phyloP scores from a whole-genome alignment of 2,797 vertebrate genomes.

The Eospalax fontanierii region DNA sequence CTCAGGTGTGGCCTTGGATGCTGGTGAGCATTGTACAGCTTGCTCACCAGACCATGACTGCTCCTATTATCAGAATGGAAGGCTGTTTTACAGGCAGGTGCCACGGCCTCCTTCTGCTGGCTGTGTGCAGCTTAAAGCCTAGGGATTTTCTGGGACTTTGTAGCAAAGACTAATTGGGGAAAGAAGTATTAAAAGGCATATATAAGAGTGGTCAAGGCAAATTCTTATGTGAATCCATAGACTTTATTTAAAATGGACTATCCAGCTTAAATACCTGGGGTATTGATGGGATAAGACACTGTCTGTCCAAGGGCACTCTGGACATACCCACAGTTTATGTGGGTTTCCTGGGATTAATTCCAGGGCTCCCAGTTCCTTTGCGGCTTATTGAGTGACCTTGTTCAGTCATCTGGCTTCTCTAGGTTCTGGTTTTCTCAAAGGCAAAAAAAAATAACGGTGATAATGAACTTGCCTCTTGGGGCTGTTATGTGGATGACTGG shows the following conservation, averaged over 20 bases:
- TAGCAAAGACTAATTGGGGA: background rate
- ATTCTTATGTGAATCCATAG: background rate
- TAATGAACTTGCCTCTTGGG: constrained; percentile 54
- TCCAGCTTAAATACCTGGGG: background rate
- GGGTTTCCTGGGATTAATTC: background rate
- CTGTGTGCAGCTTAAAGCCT: background rate
- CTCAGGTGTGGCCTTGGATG: background rate
- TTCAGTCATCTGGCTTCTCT: constrained; percentile 10
- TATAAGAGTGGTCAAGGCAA: background rate
- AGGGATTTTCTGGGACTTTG: constrained; percentile 7
- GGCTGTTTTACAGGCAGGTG: background rate
- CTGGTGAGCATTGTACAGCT: background rate
- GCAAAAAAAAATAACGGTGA: constrained; percentile 1
- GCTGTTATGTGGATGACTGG: background rate
- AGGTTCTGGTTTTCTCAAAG: constrained; percentile 37
- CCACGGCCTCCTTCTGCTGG: background rate
- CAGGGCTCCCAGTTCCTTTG: constrained; percentile 7
- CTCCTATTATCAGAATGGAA: background rate
- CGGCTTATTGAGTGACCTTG: constrained; percentile 9
- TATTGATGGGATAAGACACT: rapidly evolving
- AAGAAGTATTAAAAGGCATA: background rate
- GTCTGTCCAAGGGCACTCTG: background rate
- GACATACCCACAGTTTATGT: rapidly evolving
- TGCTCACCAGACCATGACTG: background rate
- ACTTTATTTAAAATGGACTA: background rate